Percentiles rank a stretch among this genome's conserved stretches.
phyloP scores from a whole-genome alignment of 2,113 vertebrate genomes.

The Leucoraja erinaceus region DNA sequence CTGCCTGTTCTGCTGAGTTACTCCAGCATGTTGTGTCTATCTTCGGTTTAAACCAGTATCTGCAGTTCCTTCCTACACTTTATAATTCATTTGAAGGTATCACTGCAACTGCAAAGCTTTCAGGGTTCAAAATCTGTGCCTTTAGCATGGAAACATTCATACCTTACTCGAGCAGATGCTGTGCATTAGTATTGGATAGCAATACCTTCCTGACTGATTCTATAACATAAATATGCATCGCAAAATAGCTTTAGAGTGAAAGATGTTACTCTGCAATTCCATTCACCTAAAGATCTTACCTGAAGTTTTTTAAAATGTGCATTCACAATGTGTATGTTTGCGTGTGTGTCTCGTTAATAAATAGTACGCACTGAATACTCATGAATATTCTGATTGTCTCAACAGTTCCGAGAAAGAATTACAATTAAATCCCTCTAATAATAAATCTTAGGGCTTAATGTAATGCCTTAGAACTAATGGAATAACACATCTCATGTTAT shows the following conservation, averaged over 20 bases:
- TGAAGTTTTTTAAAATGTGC: background rate
- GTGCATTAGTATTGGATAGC: background rate
- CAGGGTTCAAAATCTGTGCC: background rate
- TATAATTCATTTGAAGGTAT: background rate
- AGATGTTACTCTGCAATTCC: background rate
- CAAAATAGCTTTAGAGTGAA: background rate
- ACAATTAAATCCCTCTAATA: slow-evolving; percentile 7
- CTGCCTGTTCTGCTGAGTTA: no score
- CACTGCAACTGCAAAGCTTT: background rate
- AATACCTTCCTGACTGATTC: background rate
- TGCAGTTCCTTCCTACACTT: no score
- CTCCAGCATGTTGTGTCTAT: no score
- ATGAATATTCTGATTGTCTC: background rate
- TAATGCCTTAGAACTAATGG: background rate
- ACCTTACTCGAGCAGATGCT: background rate
- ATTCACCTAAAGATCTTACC: background rate
- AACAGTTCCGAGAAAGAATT: background rate
- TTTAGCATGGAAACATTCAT: background rate
- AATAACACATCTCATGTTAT: background rate
- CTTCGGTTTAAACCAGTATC: no score
- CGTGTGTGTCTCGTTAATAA: background rate
- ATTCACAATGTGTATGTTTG: background rate
- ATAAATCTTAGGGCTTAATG: background rate
- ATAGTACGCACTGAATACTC: background rate
- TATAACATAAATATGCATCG: background rate